Conservation (phyloP, 2,113 vertebrate genomes). For the Merops nubicus region DNA sequence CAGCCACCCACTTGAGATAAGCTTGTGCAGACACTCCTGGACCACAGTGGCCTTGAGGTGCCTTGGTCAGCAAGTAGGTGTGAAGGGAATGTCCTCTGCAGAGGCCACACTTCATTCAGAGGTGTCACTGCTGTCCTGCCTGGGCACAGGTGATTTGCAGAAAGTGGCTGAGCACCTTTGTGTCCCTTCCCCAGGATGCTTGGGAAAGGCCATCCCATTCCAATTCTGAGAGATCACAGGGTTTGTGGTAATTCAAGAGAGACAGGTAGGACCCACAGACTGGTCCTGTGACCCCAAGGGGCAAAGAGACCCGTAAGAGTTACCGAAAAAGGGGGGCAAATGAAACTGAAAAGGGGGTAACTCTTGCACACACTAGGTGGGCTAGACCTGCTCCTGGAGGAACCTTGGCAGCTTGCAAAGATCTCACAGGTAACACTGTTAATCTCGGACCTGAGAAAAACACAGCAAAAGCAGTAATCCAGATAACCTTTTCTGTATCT, state of each 20-base stretch:
- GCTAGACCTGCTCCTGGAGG: not conserved
- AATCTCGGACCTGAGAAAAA: not conserved
- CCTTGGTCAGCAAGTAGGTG: not conserved
- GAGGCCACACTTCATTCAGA: not conserved
- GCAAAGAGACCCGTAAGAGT: not conserved
- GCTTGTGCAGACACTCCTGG: not conserved
- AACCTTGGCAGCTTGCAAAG: not conserved
- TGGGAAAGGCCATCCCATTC: not conserved
- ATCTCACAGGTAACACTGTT: not conserved
- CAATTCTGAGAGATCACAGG: not conserved
- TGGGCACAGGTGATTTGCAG: not conserved
- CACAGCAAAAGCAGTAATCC: not conserved
- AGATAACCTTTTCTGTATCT: not conserved
- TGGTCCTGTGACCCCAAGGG: not conserved
- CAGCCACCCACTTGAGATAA: not conserved
- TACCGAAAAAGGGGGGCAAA: not conserved
- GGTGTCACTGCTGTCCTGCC: not conserved
- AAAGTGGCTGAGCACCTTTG: not conserved
- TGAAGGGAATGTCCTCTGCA: not conserved
- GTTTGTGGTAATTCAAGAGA: not conserved
- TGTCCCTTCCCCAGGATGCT: not conserved
- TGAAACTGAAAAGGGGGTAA: not conserved
- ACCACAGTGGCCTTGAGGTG: not conserved
- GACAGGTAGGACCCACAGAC: not conserved
- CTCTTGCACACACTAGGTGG: accelerated